Evolutionary conservation across 2,113 vertebrate genomes (phyloP).

Genomic region (Rattus rattus): DNA sequence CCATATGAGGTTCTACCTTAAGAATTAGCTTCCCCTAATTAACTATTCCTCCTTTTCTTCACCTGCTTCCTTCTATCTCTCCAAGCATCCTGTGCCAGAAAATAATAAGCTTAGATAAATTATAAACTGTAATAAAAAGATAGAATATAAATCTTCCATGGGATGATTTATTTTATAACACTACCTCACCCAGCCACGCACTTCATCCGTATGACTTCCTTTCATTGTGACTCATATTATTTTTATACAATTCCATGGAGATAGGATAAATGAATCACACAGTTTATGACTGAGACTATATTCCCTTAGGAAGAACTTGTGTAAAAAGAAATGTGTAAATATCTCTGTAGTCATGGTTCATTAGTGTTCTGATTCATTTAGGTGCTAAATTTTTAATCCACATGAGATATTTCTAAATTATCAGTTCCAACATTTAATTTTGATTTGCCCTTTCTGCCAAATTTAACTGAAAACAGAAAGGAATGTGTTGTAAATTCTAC

Average conservation of each 20-base stretch:
- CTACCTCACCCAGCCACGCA: not conserved
- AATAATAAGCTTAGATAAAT: constrained; percentile 29
- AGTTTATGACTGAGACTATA: not conserved
- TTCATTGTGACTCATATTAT: not conserved
- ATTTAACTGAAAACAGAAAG: constrained; percentile 18
- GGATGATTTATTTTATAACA: not conserved
- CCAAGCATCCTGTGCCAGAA: not conserved
- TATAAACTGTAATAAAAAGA: not conserved
- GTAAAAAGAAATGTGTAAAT: not conserved
- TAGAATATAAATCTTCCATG: not conserved
- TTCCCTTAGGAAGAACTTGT: constrained; percentile 15
- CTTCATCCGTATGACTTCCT: not conserved
- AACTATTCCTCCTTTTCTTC: not conserved
- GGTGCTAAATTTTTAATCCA: constrained; percentile 55
- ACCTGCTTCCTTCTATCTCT: not conserved
- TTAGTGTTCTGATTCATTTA: constrained; percentile 31
- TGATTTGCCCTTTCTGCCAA: constrained; percentile 47
- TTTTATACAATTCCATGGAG: not conserved
- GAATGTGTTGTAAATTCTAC: constrained; percentile 19
- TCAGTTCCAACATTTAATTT: constrained; percentile 25
- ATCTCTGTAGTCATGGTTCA: not conserved
- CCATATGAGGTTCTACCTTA: not conserved
- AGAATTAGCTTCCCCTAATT: not conserved
- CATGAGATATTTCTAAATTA: constrained; percentile 54
- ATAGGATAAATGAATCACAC: not conserved